Evolutionary conservation across 2,797 vertebrate species (phyloP), one percentile per base, ranked within the genome.

Genomic region (Aselliscus stoliczkanus): DNA sequence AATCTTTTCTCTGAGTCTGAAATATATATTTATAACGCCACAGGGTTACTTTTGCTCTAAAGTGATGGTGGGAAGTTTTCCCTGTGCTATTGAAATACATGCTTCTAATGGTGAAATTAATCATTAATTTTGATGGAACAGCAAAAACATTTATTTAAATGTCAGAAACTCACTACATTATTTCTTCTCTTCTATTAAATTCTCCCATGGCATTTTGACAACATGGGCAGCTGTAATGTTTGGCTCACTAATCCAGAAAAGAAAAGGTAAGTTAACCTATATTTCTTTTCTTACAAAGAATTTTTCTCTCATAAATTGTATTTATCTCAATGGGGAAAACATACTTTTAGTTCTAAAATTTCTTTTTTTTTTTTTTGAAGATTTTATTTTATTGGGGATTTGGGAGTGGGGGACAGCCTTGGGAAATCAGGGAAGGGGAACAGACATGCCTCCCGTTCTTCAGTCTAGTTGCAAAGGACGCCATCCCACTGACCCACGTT

Each of bases 1-100:
- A 25, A 98, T 98, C 97, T 97, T 98, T 98, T 95, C 96, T 98
- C 96, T 72, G 82, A 95, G 96, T 95, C 97, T 97, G 92, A 98
- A 98, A 95, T 96, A 97, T 97, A 17, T 97, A 76, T 97, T 98
- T 95, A 65, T 50, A 97, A 75, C 90, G 0, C 84, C 0, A 0
- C 75, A 76, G 98, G 96, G 94, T 92, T 95, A 97, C 44, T n/a
- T 44, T 11, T 67, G 31, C 58, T 97, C 67, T 80, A 81, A 96
- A 98, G 94, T 6, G 65, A 76, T 95, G 70, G 83, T 96, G 92
- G 91, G 95, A 94, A 97, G 95, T 47, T 89, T 95, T 87, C 84
- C 79, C 89, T 94, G 91, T 96, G 76, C 47, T 10, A 42, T 88
- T 94, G 89, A 98, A 98, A 98, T 96, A 96, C 8, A 95, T 65